Evolutionary conservation across 2,888 invertebrate species (phyloP), one percentile per base, ranked within the genome.

Genomic region (Philonicus albiceps): DNA sequence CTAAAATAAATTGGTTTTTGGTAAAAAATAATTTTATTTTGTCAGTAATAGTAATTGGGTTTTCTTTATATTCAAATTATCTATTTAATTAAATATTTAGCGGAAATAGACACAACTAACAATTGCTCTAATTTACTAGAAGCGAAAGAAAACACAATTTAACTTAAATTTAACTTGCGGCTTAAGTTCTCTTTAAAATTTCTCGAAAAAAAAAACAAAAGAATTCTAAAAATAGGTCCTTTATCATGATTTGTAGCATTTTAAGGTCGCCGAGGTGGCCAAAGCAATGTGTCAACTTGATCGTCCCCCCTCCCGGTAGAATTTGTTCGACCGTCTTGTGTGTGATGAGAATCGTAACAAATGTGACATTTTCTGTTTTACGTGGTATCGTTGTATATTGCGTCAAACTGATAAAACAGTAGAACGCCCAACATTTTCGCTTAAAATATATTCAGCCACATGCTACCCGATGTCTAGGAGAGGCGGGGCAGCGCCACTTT

Each of bases 271-370:
- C 7, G n/a, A 3, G 80, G 27, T 27, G 16, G 49, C 80, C 80
- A 27, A 11, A 80, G 49, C 49, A n/a, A 80, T 80, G 80, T 80
- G 80, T 80, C 80, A 80, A 80, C 80, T 80, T 80, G 11, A 31
- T 37, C 34, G 43, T 27, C 22, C 34, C 40, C 13, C 76, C 8
- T 13, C 34, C 74, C 11, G 7, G 40, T 76, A 43, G 27, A 80
- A 80, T 49, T 80, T 80, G 49, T 80, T 49, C 80, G 49, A 22
- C 55, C 72, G 64, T 83, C 83, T 83, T 85, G n/a, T 37, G 43
- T 73, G 43, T 73, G 73, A 85, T 85, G 85, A 85, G 85, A 85
- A 85, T 73, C 55, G 49, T 43, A 85, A 73, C 73, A 85, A 73
- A 85, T 85, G 85, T 73, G 85, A 73, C 37, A 85, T 40, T 85